These are phyloP conservation scores for Pelobates cultripes DNA, from an alignment of 2,797 vertebrate species.

Conservation along the genomic window DNA sequence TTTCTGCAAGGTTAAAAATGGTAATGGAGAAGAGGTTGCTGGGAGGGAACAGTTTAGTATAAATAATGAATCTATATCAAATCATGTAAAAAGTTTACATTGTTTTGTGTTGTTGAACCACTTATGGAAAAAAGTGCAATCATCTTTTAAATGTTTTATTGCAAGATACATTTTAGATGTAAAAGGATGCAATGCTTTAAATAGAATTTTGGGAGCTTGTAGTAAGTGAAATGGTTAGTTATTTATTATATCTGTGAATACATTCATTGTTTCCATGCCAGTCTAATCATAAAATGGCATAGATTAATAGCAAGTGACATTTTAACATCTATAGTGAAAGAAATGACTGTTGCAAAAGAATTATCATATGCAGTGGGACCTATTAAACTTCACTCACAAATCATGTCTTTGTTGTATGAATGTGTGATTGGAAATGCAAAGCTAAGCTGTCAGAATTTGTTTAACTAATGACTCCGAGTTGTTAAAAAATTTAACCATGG, in stretches of 20 bases:
- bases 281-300: constrained; percentile 54
- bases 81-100: too few species aligned
- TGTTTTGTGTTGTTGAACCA: too few species aligned
- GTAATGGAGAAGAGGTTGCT: too few species aligned
- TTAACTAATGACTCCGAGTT: constrained; percentile 71
- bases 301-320: constrained; percentile 64
- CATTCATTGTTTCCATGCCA: constrained; percentile 48
- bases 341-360: constrained; percentile 67
- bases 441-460: constrained; percentile 68
- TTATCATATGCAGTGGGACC: constrained; percentile 69
- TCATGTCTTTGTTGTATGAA: constrained; percentile 68
- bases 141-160: too few species aligned
- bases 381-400: constrained; percentile 65
- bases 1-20: too few species aligned
- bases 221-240: constrained; percentile 32
- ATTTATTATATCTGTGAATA: constrained; percentile 45
- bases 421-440: constrained; percentile 68
- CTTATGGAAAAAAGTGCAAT: too few species aligned
- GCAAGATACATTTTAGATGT: too few species aligned
- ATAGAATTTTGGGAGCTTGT: constrained; percentile 24
- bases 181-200: constrained; percentile 18
- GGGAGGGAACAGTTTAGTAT: too few species aligned
- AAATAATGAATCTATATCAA: too few species aligned
- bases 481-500: constrained; percentile 72
- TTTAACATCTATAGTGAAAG: constrained; percentile 59